Evolutionary conservation across 2,888 invertebrate species (phyloP), one percentile per base, ranked within the genome.

Genomic region (Thalpophila matura): DNA sequence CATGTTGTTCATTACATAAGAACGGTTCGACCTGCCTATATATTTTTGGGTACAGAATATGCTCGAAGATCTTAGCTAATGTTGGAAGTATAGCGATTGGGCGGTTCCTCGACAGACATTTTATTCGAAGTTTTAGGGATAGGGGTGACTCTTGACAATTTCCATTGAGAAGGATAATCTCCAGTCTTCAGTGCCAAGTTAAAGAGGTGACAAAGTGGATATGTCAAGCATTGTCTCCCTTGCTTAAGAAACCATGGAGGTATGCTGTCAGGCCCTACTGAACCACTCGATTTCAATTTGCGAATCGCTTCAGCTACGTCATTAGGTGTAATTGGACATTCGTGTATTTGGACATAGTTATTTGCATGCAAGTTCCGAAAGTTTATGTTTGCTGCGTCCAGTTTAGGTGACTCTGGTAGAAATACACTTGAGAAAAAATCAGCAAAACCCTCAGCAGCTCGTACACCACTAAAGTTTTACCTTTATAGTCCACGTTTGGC

Each of bases 371-470:
- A 2, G 3, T 16, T 35, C 4, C 10, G n/a, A 16, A 37, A 20
- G 18, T 20, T 6, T 16, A 18, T 18, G 20, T 20, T 18, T 7
- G 10, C 24, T 5, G 20, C 16, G 20, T 38, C 14, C 4, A 29
- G 24, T n/a, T 18, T 12, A 2, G 45, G 55, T 20, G 14, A 10
- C 2, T 27, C 37, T 1, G 45, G 27, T 3, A 37, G 29, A 45
- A 55, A 55, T 3, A 55, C 55, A 24, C 55, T 55, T 3, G 55
- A 10, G 9, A 54, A 54, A 27, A 24, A 54, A 1, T 27, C 14
- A 16, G 54, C 54, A 37, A 54, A 54, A 12, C 43, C 55, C 45
- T 55, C 55, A 5, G 55, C 55, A 1, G 55, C 55, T 10, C 31
- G 14, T 2, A 55, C 7, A 14, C 55, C 55, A 6, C 16, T 27